These are phyloP conservation scores for Chunga burmeisteri DNA, from an alignment of 2,113 vertebrate genomes.

Conservation along the genomic window DNA sequence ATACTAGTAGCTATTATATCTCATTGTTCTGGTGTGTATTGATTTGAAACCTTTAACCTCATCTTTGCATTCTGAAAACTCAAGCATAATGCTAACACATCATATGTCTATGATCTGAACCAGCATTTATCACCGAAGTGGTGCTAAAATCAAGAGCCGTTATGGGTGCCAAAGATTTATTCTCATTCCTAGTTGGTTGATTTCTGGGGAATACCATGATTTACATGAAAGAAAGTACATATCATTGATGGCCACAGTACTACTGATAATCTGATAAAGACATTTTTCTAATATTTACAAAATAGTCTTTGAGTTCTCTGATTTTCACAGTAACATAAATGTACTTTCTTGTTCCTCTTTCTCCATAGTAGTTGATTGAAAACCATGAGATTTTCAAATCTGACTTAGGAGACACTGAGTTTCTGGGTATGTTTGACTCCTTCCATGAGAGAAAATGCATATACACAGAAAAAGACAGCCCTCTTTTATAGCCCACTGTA, in stretches of 20 bases:
- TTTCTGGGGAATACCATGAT: background rate
- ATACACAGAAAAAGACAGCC: background rate
- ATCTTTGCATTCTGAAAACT: background rate
- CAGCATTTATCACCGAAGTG: background rate
- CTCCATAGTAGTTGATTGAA: background rate
- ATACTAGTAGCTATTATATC: background rate
- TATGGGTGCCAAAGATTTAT: background rate
- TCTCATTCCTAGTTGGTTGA: background rate
- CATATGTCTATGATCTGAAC: background rate
- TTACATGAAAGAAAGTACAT: background rate
- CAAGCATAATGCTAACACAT: background rate
- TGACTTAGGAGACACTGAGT: background rate
- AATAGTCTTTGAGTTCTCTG: background rate
- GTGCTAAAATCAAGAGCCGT: background rate
- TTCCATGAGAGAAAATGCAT: background rate
- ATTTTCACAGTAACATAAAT: background rate
- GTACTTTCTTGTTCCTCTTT: background rate
- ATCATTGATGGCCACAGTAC: background rate
- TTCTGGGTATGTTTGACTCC: background rate
- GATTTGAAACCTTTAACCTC: background rate
- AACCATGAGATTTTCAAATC: background rate
- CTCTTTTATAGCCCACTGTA: background rate
- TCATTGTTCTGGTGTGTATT: background rate
- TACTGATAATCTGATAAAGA: background rate
- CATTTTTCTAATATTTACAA: background rate